Evolutionary conservation across 2,888 invertebrate genomes (phyloP).

Genomic region (Eupithecia subfuscata): DNA sequence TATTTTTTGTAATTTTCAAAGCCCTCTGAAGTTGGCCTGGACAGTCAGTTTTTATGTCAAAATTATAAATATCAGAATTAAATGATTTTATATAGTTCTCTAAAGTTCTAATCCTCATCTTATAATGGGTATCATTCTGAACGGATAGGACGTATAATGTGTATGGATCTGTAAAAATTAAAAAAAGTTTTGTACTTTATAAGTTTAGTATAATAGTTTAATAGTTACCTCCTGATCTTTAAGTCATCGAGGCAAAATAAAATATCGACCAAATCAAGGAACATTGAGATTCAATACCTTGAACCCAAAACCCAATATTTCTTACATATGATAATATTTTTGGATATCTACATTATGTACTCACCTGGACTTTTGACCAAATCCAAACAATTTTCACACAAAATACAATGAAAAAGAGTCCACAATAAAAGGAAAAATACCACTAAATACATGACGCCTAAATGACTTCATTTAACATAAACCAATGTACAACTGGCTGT

Average conservation of each 20-base stretch:
- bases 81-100: too few species aligned
- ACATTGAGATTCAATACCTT: not conserved
- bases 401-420: constrained; percentile 17
- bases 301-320: not conserved
- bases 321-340: not conserved
- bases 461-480: not conserved
- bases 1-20: constrained; percentile 3
- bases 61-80: too few species aligned
- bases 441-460: constrained; percentile 23
- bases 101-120: not conserved
- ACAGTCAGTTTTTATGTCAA: not conserved
- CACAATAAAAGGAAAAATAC: constrained; percentile 25
- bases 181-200: not conserved
- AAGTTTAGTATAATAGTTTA: too few species aligned
- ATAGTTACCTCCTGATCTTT: too few species aligned
- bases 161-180: not conserved
- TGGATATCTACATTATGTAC: not conserved
- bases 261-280: too few species aligned
- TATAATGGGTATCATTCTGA: not conserved
- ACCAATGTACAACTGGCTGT: not conserved
- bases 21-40: not conserved
- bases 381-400: constrained; percentile 11
- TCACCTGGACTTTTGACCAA: constrained; percentile 7
- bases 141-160: not conserved
- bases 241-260: too few species aligned